phyloP scores from a whole-genome alignment of 2,888 invertebrate species.

The Callosobruchus maculatus region DNA sequence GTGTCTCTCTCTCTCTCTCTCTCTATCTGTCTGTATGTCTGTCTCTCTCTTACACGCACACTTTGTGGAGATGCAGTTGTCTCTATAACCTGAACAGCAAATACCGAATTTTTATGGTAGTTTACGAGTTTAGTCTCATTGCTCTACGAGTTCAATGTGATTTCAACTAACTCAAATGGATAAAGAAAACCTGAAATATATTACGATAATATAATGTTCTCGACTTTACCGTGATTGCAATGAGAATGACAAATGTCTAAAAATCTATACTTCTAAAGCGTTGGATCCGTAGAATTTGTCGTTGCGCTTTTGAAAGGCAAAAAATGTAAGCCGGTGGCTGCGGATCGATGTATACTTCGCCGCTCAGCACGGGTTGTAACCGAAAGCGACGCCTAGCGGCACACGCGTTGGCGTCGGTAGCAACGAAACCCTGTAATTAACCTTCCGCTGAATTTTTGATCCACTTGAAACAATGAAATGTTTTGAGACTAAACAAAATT shows the following conservation, averaged over 20 bases:
- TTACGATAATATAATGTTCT: too few relatives aligned
- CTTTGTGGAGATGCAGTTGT: too few relatives aligned
- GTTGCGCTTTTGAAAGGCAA: background rate
- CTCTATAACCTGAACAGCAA: too few relatives aligned
- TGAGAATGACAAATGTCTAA: background rate
- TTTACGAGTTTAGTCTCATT: too few relatives aligned
- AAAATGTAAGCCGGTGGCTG: background rate
- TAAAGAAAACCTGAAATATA: too few relatives aligned
- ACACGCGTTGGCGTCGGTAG: background rate
- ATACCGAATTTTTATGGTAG: too few relatives aligned
- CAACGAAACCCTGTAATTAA: slow-evolving; percentile 53
- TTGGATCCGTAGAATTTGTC: background rate
- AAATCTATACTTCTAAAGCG: background rate
- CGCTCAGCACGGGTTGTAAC: background rate
- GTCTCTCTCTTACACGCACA: too few relatives aligned
- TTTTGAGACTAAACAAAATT: slow-evolving; percentile 67
- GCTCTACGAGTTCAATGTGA: too few relatives aligned
- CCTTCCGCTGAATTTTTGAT: slow-evolving; percentile 64
- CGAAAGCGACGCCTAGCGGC: background rate
- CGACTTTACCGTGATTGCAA: too few relatives aligned
- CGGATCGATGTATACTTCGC: background rate
- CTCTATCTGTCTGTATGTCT: too few relatives aligned
- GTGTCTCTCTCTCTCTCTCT: too few relatives aligned
- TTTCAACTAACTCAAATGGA: too few relatives aligned
- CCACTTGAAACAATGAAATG: slow-evolving; percentile 64